Percentiles rank a stretch among this genome's conserved stretches.
These are phyloP conservation scores for Takifugu rubripes DNA, from an alignment of 2,797 vertebrate genomes.

Conservation along the genomic window DNA sequence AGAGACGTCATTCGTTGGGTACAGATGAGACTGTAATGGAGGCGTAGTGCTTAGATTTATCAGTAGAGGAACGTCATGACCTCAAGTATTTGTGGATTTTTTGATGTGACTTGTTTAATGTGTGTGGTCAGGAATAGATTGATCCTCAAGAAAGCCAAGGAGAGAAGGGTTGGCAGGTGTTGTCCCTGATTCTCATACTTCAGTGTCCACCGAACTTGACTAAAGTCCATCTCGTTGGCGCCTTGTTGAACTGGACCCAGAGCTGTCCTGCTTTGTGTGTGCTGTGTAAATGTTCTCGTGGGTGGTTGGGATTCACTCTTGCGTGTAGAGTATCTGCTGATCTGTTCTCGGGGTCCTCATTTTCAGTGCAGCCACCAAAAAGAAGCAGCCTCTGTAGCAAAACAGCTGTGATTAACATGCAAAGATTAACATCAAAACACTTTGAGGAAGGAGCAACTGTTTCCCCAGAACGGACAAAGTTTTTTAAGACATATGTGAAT, in stretches of 20 bases:
- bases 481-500: constrained; percentile 38
- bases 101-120: constrained; percentile 28
- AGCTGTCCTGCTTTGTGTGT: constrained; percentile 56
- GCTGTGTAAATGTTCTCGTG: constrained; percentile 51
- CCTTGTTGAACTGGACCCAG: constrained; percentile 56
- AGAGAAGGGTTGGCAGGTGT: constrained; percentile 37
- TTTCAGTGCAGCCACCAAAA: constrained; percentile 47
- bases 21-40: constrained; percentile 31
- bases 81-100: constrained; percentile 49
- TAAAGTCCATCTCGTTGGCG: constrained; percentile 40
- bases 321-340: constrained; percentile 27
- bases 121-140: constrained; percentile 32
- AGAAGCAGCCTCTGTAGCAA: constrained; percentile 58
- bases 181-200: constrained; percentile 49
- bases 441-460: constrained; percentile 27
- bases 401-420: constrained; percentile 4
- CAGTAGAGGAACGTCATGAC: constrained; percentile 17
- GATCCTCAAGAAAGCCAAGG: constrained; percentile 19
- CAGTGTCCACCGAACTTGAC: constrained; percentile 49
- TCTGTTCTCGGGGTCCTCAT: constrained; percentile 37
- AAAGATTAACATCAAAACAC: constrained; percentile 35
- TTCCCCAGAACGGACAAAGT: constrained; percentile 33
- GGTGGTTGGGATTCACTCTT: constrained; percentile 39
- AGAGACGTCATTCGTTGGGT: constrained; percentile 3
- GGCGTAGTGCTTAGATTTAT: constrained; percentile 11